phyloP scores from a whole-genome alignment of 2,113 vertebrate genomes.

The Nesospiza acunhae region DNA sequence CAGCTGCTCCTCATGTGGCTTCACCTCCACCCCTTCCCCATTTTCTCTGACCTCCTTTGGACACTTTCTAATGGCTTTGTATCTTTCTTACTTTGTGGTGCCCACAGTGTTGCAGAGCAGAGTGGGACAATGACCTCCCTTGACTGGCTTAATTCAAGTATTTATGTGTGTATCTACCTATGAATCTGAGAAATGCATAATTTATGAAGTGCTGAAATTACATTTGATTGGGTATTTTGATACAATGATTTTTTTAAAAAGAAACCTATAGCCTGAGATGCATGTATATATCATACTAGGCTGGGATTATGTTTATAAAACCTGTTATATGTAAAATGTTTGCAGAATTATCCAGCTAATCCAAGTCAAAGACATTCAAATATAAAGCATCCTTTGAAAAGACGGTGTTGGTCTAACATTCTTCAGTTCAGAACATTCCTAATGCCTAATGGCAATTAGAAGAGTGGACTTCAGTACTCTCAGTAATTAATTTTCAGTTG shows the following conservation, averaged over 20 bases:
- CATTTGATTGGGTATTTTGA: neutral
- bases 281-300: neutral
- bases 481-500: neutral
- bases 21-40: neutral
- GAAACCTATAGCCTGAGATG: neutral
- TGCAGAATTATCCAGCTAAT: neutral
- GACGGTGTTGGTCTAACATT: neutral
- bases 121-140: neutral
- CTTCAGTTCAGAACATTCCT: neutral
- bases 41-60: neutral
- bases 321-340: neutral
- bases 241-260: neutral
- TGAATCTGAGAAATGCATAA: neutral
- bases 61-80: neutral
- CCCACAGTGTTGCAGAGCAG: accelerated
- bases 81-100: neutral
- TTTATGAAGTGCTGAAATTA: neutral
- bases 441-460: neutral
- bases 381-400: neutral
- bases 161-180: neutral
- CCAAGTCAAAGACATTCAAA: neutral
- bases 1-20: too few relatives aligned
- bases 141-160: neutral
- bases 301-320: neutral
- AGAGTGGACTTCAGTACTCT: neutral